These are phyloP conservation scores for Streblospio benedicti DNA, from an alignment of 1,140 invertebrate species.

Conservation along the genomic window DNA sequence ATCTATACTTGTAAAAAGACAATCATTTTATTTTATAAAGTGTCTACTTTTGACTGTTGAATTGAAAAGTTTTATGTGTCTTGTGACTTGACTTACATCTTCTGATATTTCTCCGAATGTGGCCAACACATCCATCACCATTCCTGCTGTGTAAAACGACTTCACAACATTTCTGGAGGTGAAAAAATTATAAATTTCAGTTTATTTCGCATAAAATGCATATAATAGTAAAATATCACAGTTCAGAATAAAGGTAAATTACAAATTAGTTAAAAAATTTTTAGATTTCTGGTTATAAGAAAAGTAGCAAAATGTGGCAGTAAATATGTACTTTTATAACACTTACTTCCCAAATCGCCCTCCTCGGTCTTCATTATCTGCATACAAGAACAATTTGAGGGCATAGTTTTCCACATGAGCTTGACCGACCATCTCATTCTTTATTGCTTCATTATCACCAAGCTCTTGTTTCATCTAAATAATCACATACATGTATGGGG, in stretches of 20 bases:
- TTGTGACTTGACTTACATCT: constrained; percentile 60
- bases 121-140: constrained; percentile 85
- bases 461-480: constrained; percentile 40
- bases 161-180: constrained; percentile 86
- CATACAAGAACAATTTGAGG: constrained; percentile 82
- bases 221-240: not conserved
- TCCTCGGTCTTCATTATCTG: constrained; percentile 82
- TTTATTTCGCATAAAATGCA: not conserved
- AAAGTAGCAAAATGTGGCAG: not conserved
- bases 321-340: not conserved
- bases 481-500: not conserved
- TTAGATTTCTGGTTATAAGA: not conserved
- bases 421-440: constrained; percentile 85
- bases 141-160: constrained; percentile 90
- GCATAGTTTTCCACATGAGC: constrained; percentile 95
- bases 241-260: no score
- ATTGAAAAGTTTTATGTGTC: no score
- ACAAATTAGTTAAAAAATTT: not conserved
- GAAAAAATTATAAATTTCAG: constrained; percentile 13
- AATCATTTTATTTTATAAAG: no score
- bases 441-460: constrained; percentile 58
- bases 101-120: constrained; percentile 85
- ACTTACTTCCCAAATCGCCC: constrained; percentile 77
- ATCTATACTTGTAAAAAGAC: no score
- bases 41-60: no score